Evolutionary conservation across 2,113 vertebrate species (phyloP).

Genomic region (Nesogale talazaci): DNA sequence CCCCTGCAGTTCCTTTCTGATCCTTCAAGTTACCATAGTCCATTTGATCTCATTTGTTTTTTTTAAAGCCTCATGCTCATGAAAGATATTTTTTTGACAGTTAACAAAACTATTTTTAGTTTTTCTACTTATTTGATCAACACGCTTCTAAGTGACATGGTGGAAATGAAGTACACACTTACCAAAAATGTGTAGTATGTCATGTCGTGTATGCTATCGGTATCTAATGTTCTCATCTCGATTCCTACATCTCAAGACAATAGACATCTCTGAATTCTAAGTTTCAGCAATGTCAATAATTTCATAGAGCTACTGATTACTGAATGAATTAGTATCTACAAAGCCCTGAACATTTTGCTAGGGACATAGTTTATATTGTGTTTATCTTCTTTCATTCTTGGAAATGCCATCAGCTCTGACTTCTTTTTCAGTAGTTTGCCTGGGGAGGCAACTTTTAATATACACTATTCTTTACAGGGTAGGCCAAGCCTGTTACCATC

Average conservation of each 20-base stretch:
- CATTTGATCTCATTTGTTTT: neutral
- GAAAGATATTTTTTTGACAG: neutral
- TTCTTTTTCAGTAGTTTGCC: neutral
- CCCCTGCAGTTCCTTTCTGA: neutral
- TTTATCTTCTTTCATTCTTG: constrained; percentile 36
- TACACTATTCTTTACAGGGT: neutral
- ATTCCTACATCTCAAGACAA: neutral
- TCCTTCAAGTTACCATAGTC: neutral
- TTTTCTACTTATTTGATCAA: constrained; percentile 16
- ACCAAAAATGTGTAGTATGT: neutral
- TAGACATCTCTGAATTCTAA: neutral
- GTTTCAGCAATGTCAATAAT: neutral
- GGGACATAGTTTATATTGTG: neutral
- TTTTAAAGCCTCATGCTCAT: neutral
- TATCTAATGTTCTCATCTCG: neutral
- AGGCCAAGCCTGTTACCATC: neutral
- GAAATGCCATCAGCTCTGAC: constrained; percentile 1
- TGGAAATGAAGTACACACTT: neutral
- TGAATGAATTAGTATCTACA: neutral
- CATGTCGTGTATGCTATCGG: neutral
- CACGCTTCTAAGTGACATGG: neutral
- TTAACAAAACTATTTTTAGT: neutral
- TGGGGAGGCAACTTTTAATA: constrained; percentile 1
- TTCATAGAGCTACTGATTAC: neutral
- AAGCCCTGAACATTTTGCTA: neutral